These are phyloP conservation scores for Chromobotia macracanthus DNA, from an alignment of 2,797 vertebrate genomes.

Conservation along the genomic window DNA sequence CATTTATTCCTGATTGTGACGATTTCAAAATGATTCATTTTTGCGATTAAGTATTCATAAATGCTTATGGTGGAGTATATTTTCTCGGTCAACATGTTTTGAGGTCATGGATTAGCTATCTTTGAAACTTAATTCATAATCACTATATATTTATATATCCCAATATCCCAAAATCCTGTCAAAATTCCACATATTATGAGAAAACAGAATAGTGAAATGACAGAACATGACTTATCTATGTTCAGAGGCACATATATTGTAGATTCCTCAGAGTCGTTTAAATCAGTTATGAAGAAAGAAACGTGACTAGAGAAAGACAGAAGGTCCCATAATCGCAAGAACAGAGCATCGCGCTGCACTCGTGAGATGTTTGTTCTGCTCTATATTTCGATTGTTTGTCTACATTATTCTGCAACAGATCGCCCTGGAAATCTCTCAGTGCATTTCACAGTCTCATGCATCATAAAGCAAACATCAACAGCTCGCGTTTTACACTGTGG, in stretches of 20 bases:
- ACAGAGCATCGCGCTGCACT: neutral
- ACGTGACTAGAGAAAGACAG: neutral
- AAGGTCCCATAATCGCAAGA: neutral
- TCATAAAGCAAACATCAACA: slow-evolving; percentile 5
- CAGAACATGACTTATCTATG: neutral
- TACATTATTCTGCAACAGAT: slow-evolving; percentile 11
- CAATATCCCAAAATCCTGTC: too few species aligned
- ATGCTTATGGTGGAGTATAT: neutral
- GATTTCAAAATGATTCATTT: too few species aligned
- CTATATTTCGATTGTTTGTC: slow-evolving; percentile 8
- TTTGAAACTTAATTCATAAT: too few species aligned
- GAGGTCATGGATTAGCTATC: too few species aligned
- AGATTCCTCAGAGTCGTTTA: neutral
- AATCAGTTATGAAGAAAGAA: neutral
- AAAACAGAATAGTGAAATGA: neutral
- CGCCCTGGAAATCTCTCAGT: neutral
- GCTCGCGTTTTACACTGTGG: neutral
- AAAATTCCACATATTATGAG: neutral
- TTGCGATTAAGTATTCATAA: neutral
- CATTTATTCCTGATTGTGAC: too few species aligned
- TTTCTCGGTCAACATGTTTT: too few species aligned
- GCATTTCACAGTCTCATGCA: slow-evolving; percentile 3
- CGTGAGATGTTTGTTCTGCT: slow-evolving; percentile 5
- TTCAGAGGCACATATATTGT: neutral
- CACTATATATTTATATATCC: too few species aligned